phyloP scores from a whole-genome alignment of 2,113 vertebrate genomes.

The Gopherus evgoodei region DNA sequence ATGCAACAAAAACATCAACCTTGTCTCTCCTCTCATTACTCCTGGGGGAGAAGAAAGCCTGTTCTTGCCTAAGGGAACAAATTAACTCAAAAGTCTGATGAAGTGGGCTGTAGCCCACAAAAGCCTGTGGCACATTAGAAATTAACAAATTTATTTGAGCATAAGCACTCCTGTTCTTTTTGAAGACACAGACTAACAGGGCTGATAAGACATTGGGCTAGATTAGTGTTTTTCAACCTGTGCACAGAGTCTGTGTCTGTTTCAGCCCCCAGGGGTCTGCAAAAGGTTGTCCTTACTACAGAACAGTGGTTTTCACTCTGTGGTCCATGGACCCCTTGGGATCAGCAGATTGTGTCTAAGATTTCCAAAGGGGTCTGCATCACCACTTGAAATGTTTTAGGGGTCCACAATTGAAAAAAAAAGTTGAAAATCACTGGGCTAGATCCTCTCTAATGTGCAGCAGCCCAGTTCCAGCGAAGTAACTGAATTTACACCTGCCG shows the following conservation, averaged over 20 bases:
- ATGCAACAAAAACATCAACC: not conserved
- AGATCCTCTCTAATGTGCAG: no score
- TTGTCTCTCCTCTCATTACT: not conserved
- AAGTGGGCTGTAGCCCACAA: no score
- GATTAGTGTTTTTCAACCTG: not conserved
- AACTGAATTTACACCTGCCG: not conserved
- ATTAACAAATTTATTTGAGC: no score
- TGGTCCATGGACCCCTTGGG: no score
- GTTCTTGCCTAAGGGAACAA: not conserved
- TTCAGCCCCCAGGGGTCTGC: not conserved
- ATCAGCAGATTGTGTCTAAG: not conserved
- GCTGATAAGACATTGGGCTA: not conserved
- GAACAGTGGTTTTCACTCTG: not conserved
- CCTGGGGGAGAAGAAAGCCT: not conserved
- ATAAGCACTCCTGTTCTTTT: no score
- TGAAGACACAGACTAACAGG: no score
- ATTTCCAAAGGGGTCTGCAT: not conserved
- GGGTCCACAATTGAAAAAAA: not conserved
- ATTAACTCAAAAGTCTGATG: not conserved
- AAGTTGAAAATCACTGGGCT: not conserved
- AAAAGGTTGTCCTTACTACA: not conserved
- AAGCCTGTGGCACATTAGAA: no score
- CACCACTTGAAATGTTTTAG: not conserved
- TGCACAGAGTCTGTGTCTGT: no score
- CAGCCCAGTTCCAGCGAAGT: not conserved